These are phyloP conservation scores for Thalassoma bifasciatum DNA, from an alignment of 2,113 vertebrate genomes.

Conservation along the genomic window DNA sequence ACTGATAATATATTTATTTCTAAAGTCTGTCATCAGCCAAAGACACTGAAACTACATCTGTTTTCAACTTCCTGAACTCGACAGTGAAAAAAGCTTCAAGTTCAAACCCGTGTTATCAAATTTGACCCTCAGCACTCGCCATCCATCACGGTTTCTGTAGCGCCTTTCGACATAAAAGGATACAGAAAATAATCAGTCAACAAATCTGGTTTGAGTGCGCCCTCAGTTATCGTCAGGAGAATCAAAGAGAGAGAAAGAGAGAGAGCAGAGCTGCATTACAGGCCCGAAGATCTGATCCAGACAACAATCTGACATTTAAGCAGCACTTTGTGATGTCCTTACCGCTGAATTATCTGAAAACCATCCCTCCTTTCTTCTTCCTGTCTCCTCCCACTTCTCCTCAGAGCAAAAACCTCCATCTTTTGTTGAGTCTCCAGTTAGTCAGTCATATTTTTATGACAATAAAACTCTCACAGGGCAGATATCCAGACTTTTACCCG, in stretches of 20 bases:
- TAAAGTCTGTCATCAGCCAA: no score
- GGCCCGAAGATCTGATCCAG: conserved; percentile 26
- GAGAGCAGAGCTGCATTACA: background rate
- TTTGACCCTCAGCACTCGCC: background rate
- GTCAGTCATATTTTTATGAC: background rate
- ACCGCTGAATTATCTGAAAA: conserved; percentile 17
- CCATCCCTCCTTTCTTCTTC: conserved; percentile 2
- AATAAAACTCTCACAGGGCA: no score
- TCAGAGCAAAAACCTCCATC: background rate
- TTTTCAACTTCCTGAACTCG: conserved; percentile 1
- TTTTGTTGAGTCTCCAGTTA: background rate
- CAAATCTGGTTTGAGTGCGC: background rate
- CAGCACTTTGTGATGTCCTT: conserved; percentile 3
- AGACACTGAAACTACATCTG: conserved; percentile 14
- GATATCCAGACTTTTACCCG: no score
- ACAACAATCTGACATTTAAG: conserved; percentile 12
- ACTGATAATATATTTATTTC: no score
- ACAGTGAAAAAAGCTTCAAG: background rate
- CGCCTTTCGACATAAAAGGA: background rate
- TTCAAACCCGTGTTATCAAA: background rate
- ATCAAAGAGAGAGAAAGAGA: background rate
- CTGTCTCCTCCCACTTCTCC: conserved; percentile 1
- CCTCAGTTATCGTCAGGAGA: background rate
- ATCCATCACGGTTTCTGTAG: background rate
- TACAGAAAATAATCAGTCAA: conserved; percentile 16